Percentiles rank a stretch among this genome's conserved stretches.
Evolutionary conservation across 2,113 vertebrate genomes (phyloP).

Genomic region (Acinonyx jubatus): DNA sequence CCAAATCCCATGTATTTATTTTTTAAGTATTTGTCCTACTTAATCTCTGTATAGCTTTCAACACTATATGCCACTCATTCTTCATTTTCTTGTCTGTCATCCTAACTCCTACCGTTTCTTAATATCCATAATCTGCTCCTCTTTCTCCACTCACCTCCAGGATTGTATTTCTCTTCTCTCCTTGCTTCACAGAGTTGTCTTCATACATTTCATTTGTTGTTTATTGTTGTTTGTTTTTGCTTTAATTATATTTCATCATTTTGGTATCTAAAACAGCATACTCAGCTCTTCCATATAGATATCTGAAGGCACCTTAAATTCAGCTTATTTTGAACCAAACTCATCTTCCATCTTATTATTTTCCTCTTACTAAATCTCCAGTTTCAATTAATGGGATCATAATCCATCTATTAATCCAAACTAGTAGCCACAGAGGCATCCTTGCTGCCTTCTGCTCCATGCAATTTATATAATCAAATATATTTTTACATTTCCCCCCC

Average conservation of each 20-base stretch:
- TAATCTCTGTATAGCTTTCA: neutral
- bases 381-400: neutral
- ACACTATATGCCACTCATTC: neutral
- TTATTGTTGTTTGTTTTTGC: neutral
- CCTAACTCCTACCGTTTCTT: neutral
- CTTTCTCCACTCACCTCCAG: neutral
- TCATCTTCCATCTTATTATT: neutral
- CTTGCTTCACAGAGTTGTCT: neutral
- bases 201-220: neutral
- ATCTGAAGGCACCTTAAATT: neutral
- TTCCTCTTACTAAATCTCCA: neutral
- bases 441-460: neutral
- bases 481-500: neutral
- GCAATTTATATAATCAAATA: neutral
- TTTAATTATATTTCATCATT: neutral
- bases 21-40: neutral
- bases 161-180: neutral
- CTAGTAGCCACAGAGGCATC: neutral
- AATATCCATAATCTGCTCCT: neutral
- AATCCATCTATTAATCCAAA: neutral
- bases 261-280: neutral
- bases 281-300: neutral
- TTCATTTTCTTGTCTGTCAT: neutral
- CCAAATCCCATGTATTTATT: neutral
- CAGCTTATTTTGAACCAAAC: neutral